These are phyloP conservation scores for Torymus tubicola DNA, from an alignment of 2,888 invertebrate genomes.

Conservation along the genomic window DNA sequence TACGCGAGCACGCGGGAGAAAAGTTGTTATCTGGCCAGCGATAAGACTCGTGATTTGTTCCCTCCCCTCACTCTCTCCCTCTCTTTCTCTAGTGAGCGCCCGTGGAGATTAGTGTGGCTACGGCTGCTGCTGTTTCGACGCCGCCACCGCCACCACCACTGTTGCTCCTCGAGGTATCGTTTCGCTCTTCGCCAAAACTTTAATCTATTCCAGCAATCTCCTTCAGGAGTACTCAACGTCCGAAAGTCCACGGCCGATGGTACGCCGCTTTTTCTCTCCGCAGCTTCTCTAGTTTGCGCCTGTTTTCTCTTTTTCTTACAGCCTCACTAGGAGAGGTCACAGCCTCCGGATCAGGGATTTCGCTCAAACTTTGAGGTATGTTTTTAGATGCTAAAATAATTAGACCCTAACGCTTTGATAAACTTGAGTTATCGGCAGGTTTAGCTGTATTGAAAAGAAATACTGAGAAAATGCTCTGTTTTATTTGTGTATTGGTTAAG, in stretches of 20 bases:
- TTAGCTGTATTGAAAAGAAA: too few species aligned
- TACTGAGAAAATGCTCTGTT: too few species aligned
- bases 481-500: too few species aligned
- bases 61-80: conserved; percentile 65
- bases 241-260: not conserved
- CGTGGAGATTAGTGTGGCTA: conserved; percentile 68
- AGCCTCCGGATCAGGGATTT: too few species aligned
- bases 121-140: not conserved
- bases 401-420: too few species aligned
- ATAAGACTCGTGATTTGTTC: conserved; percentile 75
- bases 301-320: not conserved
- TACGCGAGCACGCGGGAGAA: conserved; percentile 64
- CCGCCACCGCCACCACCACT: not conserved
- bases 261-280: not conserved
- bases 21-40: conserved; percentile 74
- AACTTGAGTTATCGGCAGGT: too few species aligned
- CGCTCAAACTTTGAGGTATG: too few species aligned
- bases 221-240: conserved; percentile 40
- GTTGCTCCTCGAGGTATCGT: conserved; percentile 60
- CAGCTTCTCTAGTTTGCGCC: not conserved
- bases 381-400: too few species aligned
- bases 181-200: conserved; percentile 65
- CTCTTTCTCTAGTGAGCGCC: conserved; percentile 61
- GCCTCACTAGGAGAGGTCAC: too few species aligned
- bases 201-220: conserved; percentile 69